Base-by-base conservation (phyloP, 2,888 invertebrate genomes). In the Diplazon laetatorius region DNA sequence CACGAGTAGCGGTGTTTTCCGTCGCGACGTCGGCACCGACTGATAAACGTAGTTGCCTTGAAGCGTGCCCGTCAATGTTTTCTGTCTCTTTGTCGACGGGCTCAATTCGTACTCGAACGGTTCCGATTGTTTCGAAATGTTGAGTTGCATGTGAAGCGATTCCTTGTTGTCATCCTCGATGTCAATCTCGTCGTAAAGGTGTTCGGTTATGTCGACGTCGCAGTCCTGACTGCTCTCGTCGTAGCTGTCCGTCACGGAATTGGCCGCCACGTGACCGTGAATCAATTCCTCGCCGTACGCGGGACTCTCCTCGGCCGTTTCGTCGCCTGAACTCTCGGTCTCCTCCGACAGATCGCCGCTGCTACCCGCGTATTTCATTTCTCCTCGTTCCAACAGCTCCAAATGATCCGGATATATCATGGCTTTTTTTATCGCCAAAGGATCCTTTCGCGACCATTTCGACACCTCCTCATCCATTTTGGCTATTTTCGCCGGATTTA, bases 391-490 rank as follows among this genome's bases (percentile, higher is more conserved):
- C 46, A 97, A 89, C 0, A 95, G 93, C 87, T 97, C 97, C 85
- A 97, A 91, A 87, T 96, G 94, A 84, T 97, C 96, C 92, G 99
- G 98, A 92, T 95, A 96, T 44, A 97, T 95, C 98, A 99, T 98
- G 2, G 98, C 97, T 86, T 96, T 96, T 85, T 96, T 95, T 73
- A 98, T 98, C 8, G 97, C 97, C 81, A 94, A 93, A 0, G 98
- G 97, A 92, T 99, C 98, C 91, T 99, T 98, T 82, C 97, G 94
- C 20, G 98, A 97, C 98, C 98, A 99, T 89, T 99, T 99, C 86
- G 96, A 96, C 63, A 99, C 97, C 91, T 99, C 99, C 89, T 98
- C 98, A 86, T 99, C 98, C 98, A 99, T 98, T 92, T 99, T 99
- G 16, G 95, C 94, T 46, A 97, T 95, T 91, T 98, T 98, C 12